These are phyloP conservation scores for Drosophila repletoides DNA, from an alignment of 1,140 invertebrate genomes.

Conservation along the genomic window DNA sequence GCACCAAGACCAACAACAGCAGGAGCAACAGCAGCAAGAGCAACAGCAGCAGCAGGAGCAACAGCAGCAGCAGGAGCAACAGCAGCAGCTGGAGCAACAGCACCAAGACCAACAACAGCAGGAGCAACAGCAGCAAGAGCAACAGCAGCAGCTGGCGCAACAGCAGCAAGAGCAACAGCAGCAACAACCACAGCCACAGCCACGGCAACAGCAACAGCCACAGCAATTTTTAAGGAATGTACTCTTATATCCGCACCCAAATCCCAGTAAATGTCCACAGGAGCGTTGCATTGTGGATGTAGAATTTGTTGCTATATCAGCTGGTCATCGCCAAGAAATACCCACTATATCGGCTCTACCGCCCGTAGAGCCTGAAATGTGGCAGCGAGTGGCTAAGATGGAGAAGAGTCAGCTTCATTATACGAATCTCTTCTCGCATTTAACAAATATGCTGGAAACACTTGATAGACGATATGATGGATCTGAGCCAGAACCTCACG, in stretches of 20 bases:
- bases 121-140: no score
- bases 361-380: constrained; percentile 24
- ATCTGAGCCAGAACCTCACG: constrained; percentile 11
- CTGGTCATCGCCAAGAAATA: no score
- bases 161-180: no score
- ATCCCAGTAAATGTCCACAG: not conserved
- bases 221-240: no score
- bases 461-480: constrained; percentile 52
- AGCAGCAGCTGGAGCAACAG: not conserved
- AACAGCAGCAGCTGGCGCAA: no score
- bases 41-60: not conserved
- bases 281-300: constrained; percentile 33
- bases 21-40: not conserved
- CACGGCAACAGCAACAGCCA: no score
- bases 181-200: no score
- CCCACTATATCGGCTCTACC: constrained; percentile 23
- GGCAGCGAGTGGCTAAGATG: constrained; percentile 45
- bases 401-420: constrained; percentile 51
- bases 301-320: constrained; percentile 37
- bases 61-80: not conserved
- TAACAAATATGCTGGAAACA: constrained; percentile 43
- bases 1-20: no score
- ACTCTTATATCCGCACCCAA: no score
- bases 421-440: constrained; percentile 23
- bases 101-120: no score